Base-by-base conservation (phyloP, 2,888 invertebrate genomes). In the Hymenopus coronatus region DNA sequence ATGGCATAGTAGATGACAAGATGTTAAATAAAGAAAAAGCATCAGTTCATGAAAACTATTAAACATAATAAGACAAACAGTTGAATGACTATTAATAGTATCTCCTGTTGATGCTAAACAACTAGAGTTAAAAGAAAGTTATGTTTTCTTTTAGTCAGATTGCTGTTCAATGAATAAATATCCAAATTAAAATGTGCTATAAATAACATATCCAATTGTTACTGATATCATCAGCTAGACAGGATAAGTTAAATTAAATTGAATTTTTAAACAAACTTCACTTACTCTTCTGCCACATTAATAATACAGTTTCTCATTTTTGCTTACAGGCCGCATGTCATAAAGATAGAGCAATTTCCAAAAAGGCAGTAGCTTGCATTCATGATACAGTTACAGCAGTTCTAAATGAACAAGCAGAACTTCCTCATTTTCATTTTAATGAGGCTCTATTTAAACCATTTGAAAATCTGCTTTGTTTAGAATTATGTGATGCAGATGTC, bases 391-490 rank as follows among this genome's bases (percentile, higher is more conserved):
- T 98, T 87, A 98, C 97, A 1, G 97, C 97, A 0, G 93, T 98
- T 28, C 94, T 99, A 87, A 97, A 97, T 91, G 97, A 97, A 92
- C 97, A 97, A 93, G 95, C 96, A 0, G 99, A 99, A 92, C 93
- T 98, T 90, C 97, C 98, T 0, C 97, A 98, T 93, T 99, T 98
- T 93, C 98, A 99, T 93, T 98, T 99, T 93, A 98, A 99, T 92
- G 99, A 99, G 93, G 98, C 98, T 0, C 94, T 99, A 14, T 96
- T 99, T 91, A 98, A 99, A 92, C 98, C 99, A 0, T 98, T 98
- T 92, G 98, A 99, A 93, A 98, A 98, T 92, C 95, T 99, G 83
- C 94, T 99, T 0, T 98, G 98, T 92, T 95, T 98, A 92, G 99
- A 99, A 92, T 94, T 98, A 15, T 98, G 98, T 93, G 98, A 98